Evolutionary conservation across 2,113 vertebrate genomes (phyloP).

Genomic region (Phaethon lepturus): DNA sequence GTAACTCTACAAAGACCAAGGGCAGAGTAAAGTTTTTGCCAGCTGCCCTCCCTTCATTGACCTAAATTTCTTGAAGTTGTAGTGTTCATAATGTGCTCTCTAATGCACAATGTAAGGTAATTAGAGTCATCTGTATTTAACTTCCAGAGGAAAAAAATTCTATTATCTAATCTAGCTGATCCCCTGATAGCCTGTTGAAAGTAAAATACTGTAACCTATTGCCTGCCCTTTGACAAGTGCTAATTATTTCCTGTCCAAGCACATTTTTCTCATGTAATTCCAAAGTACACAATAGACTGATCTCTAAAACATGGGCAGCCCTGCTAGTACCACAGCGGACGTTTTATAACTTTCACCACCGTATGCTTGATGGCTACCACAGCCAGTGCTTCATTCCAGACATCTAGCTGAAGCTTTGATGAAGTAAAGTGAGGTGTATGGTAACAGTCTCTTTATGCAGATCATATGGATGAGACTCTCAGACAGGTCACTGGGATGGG

Average conservation of each 20-base stretch:
- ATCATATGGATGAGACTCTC: slow-evolving; percentile 75
- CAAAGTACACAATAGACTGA: slow-evolving; percentile 72
- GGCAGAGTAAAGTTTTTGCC: neutral
- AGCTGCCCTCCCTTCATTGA: slow-evolving; percentile 12
- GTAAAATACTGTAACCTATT: slow-evolving; percentile 82
- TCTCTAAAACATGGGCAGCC: slow-evolving; percentile 57
- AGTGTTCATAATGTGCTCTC: slow-evolving; percentile 63
- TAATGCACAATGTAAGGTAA: slow-evolving; percentile 70
- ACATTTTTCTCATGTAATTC: slow-evolving; percentile 76
- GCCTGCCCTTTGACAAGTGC: slow-evolving; percentile 82
- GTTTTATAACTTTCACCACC: slow-evolving; percentile 87
- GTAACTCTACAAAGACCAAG: neutral
- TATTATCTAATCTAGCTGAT: slow-evolving; percentile 82
- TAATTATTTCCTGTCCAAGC: slow-evolving; percentile 87
- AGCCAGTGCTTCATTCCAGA: slow-evolving; percentile 73
- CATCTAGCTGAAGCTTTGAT: slow-evolving; percentile 75
- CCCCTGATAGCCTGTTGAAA: slow-evolving; percentile 78
- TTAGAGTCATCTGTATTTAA: slow-evolving; percentile 79
- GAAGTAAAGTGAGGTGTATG: slow-evolving; percentile 75
- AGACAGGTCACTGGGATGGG: slow-evolving; percentile 75
- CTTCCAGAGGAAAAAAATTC: slow-evolving; percentile 72
- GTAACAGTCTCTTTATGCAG: slow-evolving; percentile 83
- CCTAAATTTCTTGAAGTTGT: slow-evolving; percentile 67
- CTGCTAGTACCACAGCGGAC: slow-evolving; percentile 37
- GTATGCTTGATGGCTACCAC: slow-evolving; percentile 69